Evolutionary conservation across 1,140 invertebrate species (phyloP), one percentile per base, ranked within the genome.

Genomic region (Leptinotarsa defecta): DNA sequence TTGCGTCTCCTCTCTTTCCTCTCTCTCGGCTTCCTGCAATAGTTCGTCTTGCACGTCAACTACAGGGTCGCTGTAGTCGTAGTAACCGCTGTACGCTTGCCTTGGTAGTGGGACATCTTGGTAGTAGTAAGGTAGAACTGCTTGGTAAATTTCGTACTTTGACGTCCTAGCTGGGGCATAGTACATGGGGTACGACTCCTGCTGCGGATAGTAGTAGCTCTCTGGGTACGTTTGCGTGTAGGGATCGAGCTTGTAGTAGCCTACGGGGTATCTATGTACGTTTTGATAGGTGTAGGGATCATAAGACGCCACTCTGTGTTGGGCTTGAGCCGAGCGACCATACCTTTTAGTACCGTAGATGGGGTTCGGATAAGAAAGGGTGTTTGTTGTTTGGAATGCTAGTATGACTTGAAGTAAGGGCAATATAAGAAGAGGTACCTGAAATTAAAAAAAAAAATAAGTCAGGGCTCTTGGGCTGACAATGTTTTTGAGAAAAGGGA

Each of bases 191-290:
- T 86, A 86, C 34, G 81, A 76, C 22, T 87, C 84, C 76, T 83
- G 81, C 24, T 83, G 84, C 27, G 79, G 81, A 76, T 87, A 89
- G 73, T 89, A 87, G 77, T 89, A 88, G 74, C 90, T 88, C 6
- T 87, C 88, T 27, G 87, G 87, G 43, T 89, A 88, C 68, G 86
- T 86, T 74, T 89, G 87, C 73, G 85, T 86, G 81, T 89, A 89
- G 6, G 88, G 87, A 79, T 89, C 89, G 76, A 81, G 79, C 19
- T 80, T 81, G 77, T 85, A 86, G 76, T 86, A 86, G 20, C 77
- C 84, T 69, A 76, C 74, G n/a, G 83, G 84, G 74, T 84, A 82
- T 76, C 80, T 78, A 63, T 80, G 83, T 78, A 87, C 84, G 78
- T 75, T 87, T 86, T 76, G 85, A 80, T 74, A 87, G 84, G 86